Evolutionary conservation across 1,140 invertebrate genomes (phyloP), one percentile per base, ranked within the genome.

Genomic region (Plectrocnemia conspersa): DNA sequence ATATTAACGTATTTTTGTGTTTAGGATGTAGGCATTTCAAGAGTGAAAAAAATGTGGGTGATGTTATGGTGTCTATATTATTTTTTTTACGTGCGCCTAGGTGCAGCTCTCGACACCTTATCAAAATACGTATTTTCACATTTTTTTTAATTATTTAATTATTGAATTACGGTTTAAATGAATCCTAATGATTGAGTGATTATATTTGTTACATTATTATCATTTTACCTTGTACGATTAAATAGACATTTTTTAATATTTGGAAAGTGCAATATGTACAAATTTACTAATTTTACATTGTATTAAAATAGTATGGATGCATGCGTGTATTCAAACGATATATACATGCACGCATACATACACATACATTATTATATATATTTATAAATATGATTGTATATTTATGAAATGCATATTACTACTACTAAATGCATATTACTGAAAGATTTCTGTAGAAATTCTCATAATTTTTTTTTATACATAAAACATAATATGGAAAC

Each of bases 201-300:
- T 61, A 33, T 54, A 55, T 58, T 61, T 48, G 45, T 54, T 52
- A 42, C 25, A 61, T 44, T 42, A 61, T 57, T 55, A 50, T 55
- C 55, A 61, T 52, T 58, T 55, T 54, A 61, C 59, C 38, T 54
- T 54, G 11, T 57, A 56, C 48, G n/a, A n/a, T 54, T 61, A 58
- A 35, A 61, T 61, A 61, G 49, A 61, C 54, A 61, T 61, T 56
- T n/a, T n/a, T 65, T 67, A 67, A 66, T 66, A 65, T 67, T 68
- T 68, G 64, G 65, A 66, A 68, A 66, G 70, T 72, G 70, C 70
- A 72, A 72, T 72, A 72, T 71, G 69, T 72, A 72, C 69, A 72
- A 72, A 72, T 71, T 72, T 70, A 67, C 68, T 64, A 68, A 71
- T 68, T 72, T 71, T 66, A 66, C 65, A 66, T 72, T 68, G 64